Percentiles rank a stretch among this genome's conserved stretches.
These are phyloP conservation scores for Axis porcinus DNA, from an alignment of 2,113 vertebrate genomes.

Conservation along the genomic window DNA sequence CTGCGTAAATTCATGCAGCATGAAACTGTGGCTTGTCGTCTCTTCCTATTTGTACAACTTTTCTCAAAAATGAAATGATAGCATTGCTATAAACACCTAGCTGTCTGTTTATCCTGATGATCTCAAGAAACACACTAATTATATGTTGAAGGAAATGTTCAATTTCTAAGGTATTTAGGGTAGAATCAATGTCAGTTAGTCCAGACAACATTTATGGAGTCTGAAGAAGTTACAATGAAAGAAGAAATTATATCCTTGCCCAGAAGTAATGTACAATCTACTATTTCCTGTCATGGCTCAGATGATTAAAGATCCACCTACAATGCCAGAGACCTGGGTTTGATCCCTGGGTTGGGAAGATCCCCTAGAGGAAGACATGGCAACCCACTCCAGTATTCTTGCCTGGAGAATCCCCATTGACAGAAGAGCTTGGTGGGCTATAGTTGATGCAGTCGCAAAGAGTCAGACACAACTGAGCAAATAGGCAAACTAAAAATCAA, in stretches of 20 bases:
- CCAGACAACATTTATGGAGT: slow-evolving; percentile 16
- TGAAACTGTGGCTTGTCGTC: not conserved
- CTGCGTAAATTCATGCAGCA: not conserved
- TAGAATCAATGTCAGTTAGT: not conserved
- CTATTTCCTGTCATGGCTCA: not conserved
- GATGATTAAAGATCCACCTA: not conserved
- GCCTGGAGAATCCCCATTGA: not conserved
- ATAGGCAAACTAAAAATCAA: not conserved
- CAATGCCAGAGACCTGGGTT: not conserved
- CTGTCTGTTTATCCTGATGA: not conserved
- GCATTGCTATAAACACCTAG: not conserved
- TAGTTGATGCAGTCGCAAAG: not conserved
- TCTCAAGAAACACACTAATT: slow-evolving; percentile 38
- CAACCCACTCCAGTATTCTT: not conserved
- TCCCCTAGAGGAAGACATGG: not conserved
- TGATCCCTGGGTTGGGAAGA: not conserved
- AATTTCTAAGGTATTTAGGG: slow-evolving; percentile 35
- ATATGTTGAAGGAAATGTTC: slow-evolving; percentile 15
- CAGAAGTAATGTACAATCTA: not conserved
- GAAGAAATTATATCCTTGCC: not conserved
- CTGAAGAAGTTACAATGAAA: not conserved
- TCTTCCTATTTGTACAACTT: not conserved
- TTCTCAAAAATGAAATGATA: slow-evolving; percentile 27
- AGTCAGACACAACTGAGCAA: not conserved
- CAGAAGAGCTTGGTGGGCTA: not conserved